Conservation (phyloP, 2,113 vertebrate species). For the Thomomys bottae region DNA sequence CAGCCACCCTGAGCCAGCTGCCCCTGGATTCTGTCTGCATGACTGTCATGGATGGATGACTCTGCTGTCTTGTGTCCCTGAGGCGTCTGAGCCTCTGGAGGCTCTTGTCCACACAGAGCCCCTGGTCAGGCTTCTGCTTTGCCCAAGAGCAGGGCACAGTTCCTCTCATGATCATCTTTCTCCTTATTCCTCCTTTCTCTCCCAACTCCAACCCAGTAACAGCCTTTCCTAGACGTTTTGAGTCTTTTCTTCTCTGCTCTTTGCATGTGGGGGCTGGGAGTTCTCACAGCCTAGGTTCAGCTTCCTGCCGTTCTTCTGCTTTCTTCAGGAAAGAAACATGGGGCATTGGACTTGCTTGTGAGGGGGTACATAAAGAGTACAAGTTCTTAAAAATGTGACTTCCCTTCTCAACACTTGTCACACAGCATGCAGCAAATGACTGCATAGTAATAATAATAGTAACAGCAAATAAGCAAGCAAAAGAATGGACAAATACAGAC, state of each 20-base stretch:
- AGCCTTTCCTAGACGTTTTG: not conserved
- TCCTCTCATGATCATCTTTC: not conserved
- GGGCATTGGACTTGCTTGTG: not conserved
- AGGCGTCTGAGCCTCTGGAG: not conserved
- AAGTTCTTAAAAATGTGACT: not conserved
- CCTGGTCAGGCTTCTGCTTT: not conserved
- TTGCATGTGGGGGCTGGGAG: not conserved
- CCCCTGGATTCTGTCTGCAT: not conserved
- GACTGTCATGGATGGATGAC: not conserved
- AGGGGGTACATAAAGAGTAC: not conserved
- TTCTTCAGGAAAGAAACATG: not conserved
- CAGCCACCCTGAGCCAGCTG: not conserved
- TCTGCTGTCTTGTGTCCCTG: not conserved
- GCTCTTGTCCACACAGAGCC: not conserved
- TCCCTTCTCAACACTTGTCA: not conserved
- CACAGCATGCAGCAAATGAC: fast-evolving
- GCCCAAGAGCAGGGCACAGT: not conserved
- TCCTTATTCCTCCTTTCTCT: not conserved
- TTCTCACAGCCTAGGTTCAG: not conserved
- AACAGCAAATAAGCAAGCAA: fast-evolving
- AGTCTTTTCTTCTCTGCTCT: not conserved
- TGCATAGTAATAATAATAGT: not conserved
- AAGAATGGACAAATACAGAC: not conserved
- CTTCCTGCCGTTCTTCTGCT: not conserved
- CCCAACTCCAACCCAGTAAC: not conserved